Evolutionary conservation across 1,140 invertebrate species (phyloP).

Genomic region (Apis cerana): DNA sequence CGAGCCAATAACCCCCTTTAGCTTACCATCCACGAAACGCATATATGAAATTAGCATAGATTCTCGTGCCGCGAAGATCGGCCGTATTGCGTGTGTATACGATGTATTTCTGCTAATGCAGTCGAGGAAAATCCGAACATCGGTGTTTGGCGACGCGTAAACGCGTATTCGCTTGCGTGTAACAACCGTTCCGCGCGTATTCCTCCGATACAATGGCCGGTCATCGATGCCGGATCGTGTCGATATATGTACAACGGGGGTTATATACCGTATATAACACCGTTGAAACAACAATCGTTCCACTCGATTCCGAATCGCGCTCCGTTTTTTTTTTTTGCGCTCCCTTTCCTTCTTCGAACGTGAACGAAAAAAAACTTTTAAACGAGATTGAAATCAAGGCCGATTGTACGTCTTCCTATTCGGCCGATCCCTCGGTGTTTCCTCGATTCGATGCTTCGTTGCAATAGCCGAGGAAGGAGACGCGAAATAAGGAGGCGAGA

Average conservation of each 20-base stretch:
- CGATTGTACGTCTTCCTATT: background rate
- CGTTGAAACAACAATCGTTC: background rate
- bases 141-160: slow-evolving; percentile 37
- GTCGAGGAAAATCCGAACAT: slow-evolving; percentile 45
- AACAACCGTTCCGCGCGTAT: slow-evolving; percentile 19
- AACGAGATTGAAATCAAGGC: slow-evolving; percentile 1
- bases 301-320: background rate
- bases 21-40: slow-evolving; percentile 60
- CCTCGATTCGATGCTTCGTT: background rate
- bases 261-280: too few relatives aligned
- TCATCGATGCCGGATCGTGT: background rate
- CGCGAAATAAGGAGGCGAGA: background rate
- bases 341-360: background rate
- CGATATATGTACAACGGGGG: background rate
- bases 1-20: slow-evolving; percentile 62
- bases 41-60: slow-evolving; percentile 64
- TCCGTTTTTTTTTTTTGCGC: too few relatives aligned
- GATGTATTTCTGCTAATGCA: slow-evolving; percentile 57
- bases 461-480: background rate
- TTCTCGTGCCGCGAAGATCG: slow-evolving; percentile 61
- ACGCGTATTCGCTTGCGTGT: slow-evolving; percentile 15
- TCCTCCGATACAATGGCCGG: background rate
- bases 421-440: too few relatives aligned
- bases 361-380: background rate
- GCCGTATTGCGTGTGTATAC: slow-evolving; percentile 38